Base-by-base conservation (phyloP, 1,140 invertebrate genomes). In the Meloidogyne hapla region DNA sequence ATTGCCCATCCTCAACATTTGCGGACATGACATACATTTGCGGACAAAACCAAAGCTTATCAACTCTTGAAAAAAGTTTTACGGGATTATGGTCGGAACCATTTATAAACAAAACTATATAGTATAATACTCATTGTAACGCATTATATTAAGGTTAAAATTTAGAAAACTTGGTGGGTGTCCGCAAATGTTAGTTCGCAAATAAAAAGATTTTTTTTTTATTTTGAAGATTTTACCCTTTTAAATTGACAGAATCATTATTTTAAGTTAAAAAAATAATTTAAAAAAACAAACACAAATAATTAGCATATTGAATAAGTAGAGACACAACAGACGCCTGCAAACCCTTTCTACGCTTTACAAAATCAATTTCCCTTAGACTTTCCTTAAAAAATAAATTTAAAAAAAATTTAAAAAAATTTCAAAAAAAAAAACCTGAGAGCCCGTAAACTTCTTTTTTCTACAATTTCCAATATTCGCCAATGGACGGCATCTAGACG, bases 291-390 rank as follows among this genome's bases (percentile, higher is more conserved):
- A 1, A n/a, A 67, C 65, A 67, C 28, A 67, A 38, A 42, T 67
- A 42, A 61, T 74, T 64, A 23, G 75, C 42, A 64, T 62, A 40
- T 56, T 70, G 45, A 67, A 78, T 77, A n/a, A 78, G 66, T 5
- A 77, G 13, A 48, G 79, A 48, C 1, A 78, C 48, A n/a, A 78
- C 63, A 13, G 38, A 26, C 5, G 69, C 72, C 21, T 77, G 77
- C 12, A 78, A 21, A 38, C 68, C 67, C 13, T 78, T 77, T 6
- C 21, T 67, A 2, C 65, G 26, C 28, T 66, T 64, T 21, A 78
- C 26, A 38, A n/a, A 28, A 13, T 42, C 38, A 25, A 78, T n/a
- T 9, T 56, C 48, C n/a, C 48, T 56, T 12, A 78, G 25, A 15
- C 69, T 65, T 26, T 78, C 61, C 74, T 78, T 18, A 42, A 75